These are phyloP conservation scores for Drosophila pectinifera DNA, from an alignment of 1,140 invertebrate genomes.

Conservation along the genomic window DNA sequence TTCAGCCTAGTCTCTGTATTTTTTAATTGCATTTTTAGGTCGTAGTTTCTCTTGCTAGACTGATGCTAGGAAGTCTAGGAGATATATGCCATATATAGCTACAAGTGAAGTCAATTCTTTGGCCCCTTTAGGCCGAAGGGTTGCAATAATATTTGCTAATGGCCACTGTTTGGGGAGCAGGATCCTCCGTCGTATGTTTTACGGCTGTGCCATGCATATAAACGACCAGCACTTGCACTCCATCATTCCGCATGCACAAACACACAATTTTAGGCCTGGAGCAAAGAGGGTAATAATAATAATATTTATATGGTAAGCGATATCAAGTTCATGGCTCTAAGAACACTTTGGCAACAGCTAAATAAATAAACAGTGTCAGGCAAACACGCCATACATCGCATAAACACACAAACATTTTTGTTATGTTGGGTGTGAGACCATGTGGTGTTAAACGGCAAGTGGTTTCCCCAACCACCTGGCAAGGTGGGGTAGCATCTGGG, in stretches of 20 bases:
- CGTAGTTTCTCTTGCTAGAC: no score
- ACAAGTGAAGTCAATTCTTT: background rate
- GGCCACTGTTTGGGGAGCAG: slow-evolving; percentile 45
- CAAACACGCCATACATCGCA: slow-evolving; percentile 3
- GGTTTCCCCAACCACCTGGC: slow-evolving; percentile 37
- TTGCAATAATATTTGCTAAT: slow-evolving; percentile 74
- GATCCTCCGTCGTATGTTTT: slow-evolving; percentile 35
- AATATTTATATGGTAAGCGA: slow-evolving; percentile 79
- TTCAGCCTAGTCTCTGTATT: no score
- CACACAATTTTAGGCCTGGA: slow-evolving; percentile 31
- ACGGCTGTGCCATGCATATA: slow-evolving; percentile 44
- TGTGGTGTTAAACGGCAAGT: slow-evolving; percentile 53
- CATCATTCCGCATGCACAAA: slow-evolving; percentile 54
- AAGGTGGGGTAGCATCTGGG: slow-evolving; percentile 42
- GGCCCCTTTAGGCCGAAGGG: slow-evolving; percentile 21
- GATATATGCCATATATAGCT: no score
- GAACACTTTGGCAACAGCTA: slow-evolving; percentile 67
- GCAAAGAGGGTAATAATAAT: slow-evolving; percentile 71
- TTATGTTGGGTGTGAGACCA: slow-evolving; percentile 38
- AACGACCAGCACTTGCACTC: slow-evolving; percentile 64
- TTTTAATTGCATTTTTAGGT: no score
- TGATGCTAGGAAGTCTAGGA: background rate
- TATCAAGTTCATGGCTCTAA: slow-evolving; percentile 66
- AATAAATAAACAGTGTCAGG: slow-evolving; percentile 73
- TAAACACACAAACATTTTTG: slow-evolving; percentile 14